These are phyloP conservation scores for Crambe crambe DNA, from an alignment of 37 sponge, comb jelly and placozoan genomes.

Conservation along the genomic window DNA sequence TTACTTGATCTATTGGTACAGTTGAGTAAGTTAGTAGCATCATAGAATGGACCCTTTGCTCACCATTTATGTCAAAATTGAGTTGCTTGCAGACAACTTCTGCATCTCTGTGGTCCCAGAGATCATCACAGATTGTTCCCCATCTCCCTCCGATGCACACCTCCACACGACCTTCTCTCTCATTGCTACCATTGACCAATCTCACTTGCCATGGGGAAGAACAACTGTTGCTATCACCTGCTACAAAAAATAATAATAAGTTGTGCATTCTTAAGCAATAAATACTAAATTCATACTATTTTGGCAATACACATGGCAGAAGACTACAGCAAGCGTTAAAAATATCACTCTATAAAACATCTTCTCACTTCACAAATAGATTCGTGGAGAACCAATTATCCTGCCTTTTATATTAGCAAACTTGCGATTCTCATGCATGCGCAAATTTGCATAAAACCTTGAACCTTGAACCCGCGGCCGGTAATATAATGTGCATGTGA, in stretches of 20 bases:
- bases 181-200: conserved; percentile 12
- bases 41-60: too few species aligned
- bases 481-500: too few species aligned
- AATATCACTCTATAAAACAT: not conserved
- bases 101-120: conserved; percentile 35
- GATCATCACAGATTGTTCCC: conserved; percentile 38
- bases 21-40: too few species aligned
- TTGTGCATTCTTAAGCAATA: not conserved
- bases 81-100: conserved; percentile 61
- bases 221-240: not conserved
- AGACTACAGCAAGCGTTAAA: not conserved
- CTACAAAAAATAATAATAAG: not conserved
- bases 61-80: conserved; percentile 31
- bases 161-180: conserved; percentile 29
- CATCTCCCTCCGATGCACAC: conserved; percentile 8
- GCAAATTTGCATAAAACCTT: too few species aligned
- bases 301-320: not conserved
- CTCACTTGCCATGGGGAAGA: conserved; percentile 4
- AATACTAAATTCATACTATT: not conserved
- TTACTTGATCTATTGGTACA: too few species aligned
- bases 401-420: not conserved
- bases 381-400: too few species aligned
- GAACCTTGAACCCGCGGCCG: too few species aligned
- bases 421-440: too few species aligned
- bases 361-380: too few species aligned